Percentiles rank a stretch among this genome's conserved stretches.
Conservation (phyloP, 2,797 vertebrate genomes). For the Pteropus rufus region DNA sequence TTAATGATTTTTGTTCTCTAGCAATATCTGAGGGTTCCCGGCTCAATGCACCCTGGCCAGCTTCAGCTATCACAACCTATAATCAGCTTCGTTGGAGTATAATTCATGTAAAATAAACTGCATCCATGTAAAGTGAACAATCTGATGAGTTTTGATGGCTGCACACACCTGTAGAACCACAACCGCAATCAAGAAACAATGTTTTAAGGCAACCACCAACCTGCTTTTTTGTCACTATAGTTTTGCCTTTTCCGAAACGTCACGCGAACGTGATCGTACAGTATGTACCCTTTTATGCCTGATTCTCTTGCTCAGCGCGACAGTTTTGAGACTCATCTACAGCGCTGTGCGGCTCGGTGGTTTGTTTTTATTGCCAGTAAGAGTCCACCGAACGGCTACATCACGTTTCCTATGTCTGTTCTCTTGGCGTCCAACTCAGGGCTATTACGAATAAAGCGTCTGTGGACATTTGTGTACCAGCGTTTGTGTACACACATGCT, state of each 20-base stretch:
- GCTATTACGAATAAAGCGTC: background rate
- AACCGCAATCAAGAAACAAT: rapidly evolving
- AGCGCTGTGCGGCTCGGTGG: rapidly evolving
- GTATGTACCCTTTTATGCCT: rapidly evolving
- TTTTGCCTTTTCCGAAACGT: background rate
- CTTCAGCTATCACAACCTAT: rapidly evolving
- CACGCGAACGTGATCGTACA: background rate
- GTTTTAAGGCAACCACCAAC: rapidly evolving
- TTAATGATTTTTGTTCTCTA: background rate
- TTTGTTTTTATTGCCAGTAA: too few species aligned
- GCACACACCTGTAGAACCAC: rapidly evolving
- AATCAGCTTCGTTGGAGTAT: rapidly evolving
- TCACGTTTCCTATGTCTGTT: rapidly evolving
- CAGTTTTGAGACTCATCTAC: background rate
- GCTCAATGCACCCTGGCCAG: background rate
- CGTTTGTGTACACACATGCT: background rate
- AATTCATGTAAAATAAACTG: too few species aligned
- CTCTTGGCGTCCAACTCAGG: background rate
- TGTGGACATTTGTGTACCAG: rapidly evolving
- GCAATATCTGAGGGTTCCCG: rapidly evolving
- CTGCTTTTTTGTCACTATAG: background rate
- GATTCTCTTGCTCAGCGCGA: background rate
- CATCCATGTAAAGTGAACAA: rapidly evolving
- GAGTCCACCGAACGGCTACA: rapidly evolving
- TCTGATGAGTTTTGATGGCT: background rate